Evolutionary conservation across 2,113 vertebrate genomes (phyloP), one percentile per base, ranked within the genome.

Genomic region (Crotalus horridus): DNA sequence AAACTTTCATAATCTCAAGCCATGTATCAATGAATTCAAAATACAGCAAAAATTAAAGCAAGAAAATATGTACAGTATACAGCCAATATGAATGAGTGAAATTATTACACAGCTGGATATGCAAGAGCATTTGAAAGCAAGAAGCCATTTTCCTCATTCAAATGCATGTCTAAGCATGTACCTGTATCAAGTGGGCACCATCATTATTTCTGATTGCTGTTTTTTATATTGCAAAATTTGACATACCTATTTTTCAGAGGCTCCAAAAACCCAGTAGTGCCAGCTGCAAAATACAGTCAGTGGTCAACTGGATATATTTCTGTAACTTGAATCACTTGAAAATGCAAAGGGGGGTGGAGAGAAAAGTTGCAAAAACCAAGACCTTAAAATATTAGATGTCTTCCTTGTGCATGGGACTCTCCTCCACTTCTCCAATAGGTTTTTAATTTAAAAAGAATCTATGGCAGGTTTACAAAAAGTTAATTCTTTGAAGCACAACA

Each of bases 401-500:
- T n/a, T n/a, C 43, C n/a, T 87, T 12, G 9, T 88, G 39, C 39
- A 46, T 56, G 74, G 12, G 89, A 6, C 5, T 81, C n/a, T 55
- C 23, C 24, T 59, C 74, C 24, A 17, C 9, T 53, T 58, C n/a
- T 21, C 7, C 33, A 81, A 33, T 81, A 81, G 20, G 3, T 3
- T 81, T 43, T 81, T 81, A 81, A 43, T 86, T 58, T 12, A 0
- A 91, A 59, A 55, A 74, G 53, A 56, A 29, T 8, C 26, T 56
- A 54, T 9, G 24, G 88, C 43, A 24, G 11, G 8, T 58, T 89
- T 89, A 24, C 10, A 10, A 89, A 43, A 89, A 15, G 51, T 88
- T 26, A 48, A 74, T 91, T 74, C 92, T 87, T 58, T 91, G 64
- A 89, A 94, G 94, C 92, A 94, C 21, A 20, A 20, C 15, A 33